Conservation (phyloP, 2,113 vertebrate species). For the Amphiprion ocellaris region DNA sequence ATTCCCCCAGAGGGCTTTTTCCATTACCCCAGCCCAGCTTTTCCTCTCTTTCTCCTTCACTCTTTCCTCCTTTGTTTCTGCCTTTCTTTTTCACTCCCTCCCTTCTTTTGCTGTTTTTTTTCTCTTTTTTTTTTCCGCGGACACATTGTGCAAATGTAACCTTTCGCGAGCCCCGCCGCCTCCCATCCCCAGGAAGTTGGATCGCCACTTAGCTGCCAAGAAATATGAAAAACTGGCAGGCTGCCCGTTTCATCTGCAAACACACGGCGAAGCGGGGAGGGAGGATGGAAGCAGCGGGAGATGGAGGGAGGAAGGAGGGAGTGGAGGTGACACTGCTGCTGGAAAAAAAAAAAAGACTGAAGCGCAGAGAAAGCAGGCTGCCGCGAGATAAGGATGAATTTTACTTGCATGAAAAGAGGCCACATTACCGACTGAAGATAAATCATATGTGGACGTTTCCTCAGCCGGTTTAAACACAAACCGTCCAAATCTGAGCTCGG, state of each 20-base stretch:
- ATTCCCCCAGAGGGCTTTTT: slow-evolving; percentile 90
- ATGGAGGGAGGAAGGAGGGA: slow-evolving; percentile 52
- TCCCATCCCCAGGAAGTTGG: slow-evolving; percentile 87
- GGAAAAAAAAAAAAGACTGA: slow-evolving; percentile 66
- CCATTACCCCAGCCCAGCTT: slow-evolving; percentile 87
- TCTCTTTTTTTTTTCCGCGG: slow-evolving; percentile 82
- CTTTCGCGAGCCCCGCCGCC: slow-evolving; percentile 86
- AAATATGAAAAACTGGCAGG: slow-evolving; percentile 92
- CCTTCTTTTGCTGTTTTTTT: slow-evolving; percentile 70
- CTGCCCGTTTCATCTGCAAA: slow-evolving; percentile 93
- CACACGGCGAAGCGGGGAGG: slow-evolving; percentile 69
- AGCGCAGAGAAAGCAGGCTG: slow-evolving; percentile 65
- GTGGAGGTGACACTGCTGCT: slow-evolving; percentile 70
- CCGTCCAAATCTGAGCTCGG: background rate
- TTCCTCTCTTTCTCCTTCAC: slow-evolving; percentile 67
- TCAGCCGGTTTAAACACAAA: slow-evolving; percentile 21
- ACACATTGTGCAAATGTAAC: slow-evolving; percentile 95
- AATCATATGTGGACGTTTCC: slow-evolving; percentile 68
- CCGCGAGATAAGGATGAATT: slow-evolving; percentile 69
- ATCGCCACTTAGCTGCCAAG: slow-evolving; percentile 89
- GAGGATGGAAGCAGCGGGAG: slow-evolving; percentile 71
- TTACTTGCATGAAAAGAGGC: slow-evolving; percentile 72
- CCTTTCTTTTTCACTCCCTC: slow-evolving; percentile 61
- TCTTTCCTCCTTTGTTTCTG: background rate
- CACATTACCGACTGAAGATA: slow-evolving; percentile 68